phyloP scores from a whole-genome alignment of 37 sponge, comb jelly and placozoan genomes.

The Spongilla lacustris region DNA sequence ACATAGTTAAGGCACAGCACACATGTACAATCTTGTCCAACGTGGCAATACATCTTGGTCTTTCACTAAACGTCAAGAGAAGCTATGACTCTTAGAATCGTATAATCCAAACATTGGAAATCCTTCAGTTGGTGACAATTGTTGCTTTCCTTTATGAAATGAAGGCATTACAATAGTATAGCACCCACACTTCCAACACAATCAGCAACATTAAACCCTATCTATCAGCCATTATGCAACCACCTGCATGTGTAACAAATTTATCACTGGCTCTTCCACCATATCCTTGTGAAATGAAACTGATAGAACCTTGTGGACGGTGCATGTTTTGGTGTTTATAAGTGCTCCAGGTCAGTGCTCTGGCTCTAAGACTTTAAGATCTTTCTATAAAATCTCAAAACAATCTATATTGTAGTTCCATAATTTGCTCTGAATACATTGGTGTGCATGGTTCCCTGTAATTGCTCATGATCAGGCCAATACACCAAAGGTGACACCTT shows the following conservation, averaged over 20 bases:
- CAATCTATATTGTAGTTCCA: slow-evolving; percentile 27
- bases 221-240: slow-evolving; percentile 57
- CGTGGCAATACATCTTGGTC: too few species aligned
- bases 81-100: too few species aligned
- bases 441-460: too few species aligned
- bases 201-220: slow-evolving; percentile 50
- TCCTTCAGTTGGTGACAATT: slow-evolving; percentile 20
- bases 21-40: too few species aligned
- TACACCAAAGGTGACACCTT: not conserved
- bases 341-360: slow-evolving; percentile 21
- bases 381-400: slow-evolving; percentile 15
- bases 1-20: too few species aligned
- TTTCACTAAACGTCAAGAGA: too few species aligned
- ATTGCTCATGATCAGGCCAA: slow-evolving; percentile 10
- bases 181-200: slow-evolving; percentile 11
- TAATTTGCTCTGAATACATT: not conserved
- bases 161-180: not conserved
- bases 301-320: slow-evolving; percentile 26
- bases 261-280: slow-evolving; percentile 35
- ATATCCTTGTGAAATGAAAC: slow-evolving; percentile 19
- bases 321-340: slow-evolving; percentile 1
- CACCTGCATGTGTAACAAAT: slow-evolving; percentile 25
- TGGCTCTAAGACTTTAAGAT: slow-evolving; percentile 19
- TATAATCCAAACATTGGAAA: slow-evolving; percentile 38
- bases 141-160: slow-evolving; percentile 50